A percentile compares a stretch with the other conserved stretches of the same genome.
Evolutionary conservation across 2,888 invertebrate genomes (phyloP).

Genomic region (Plagiodera versicolora): DNA sequence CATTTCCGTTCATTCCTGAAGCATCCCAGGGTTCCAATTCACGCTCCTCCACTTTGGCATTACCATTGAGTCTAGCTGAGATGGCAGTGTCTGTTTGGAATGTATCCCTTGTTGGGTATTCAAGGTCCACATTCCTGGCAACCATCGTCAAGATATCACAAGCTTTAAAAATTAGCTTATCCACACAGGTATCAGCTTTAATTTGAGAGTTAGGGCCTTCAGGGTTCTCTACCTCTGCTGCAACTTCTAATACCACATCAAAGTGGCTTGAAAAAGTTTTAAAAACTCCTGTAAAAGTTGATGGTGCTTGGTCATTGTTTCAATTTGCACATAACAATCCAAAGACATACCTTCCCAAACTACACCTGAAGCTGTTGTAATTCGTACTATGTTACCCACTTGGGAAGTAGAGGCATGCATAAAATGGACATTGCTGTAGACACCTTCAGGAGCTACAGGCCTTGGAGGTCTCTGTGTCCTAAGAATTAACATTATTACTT

Average conservation of each 20-base stretch:
- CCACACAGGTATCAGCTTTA: slow-evolving; percentile 70
- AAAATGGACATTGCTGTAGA: slow-evolving; percentile 87
- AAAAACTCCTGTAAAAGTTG: slow-evolving; percentile 61
- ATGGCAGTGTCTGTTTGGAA: slow-evolving; percentile 91
- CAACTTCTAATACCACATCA: slow-evolving; percentile 85
- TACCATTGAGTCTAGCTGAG: slow-evolving; percentile 65
- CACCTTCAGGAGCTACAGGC: slow-evolving; percentile 75
- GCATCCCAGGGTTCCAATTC: slow-evolving; percentile 90
- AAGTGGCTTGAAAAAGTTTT: slow-evolving; percentile 87
- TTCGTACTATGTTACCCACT: slow-evolving; percentile 80
- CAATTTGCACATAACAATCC: neutral
- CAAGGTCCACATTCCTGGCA: slow-evolving; percentile 83
- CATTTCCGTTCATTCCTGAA: slow-evolving; percentile 60
- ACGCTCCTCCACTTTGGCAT: slow-evolving; percentile 63
- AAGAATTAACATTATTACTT: slow-evolving; percentile 14
- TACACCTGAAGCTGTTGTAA: slow-evolving; percentile 80
- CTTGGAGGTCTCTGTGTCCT: slow-evolving; percentile 70
- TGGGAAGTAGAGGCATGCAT: slow-evolving; percentile 87
- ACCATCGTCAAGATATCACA: slow-evolving; percentile 82
- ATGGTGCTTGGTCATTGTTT: neutral
- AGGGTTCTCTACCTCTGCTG: slow-evolving; percentile 76
- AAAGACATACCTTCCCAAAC: slow-evolving; percentile 73
- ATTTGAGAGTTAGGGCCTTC: slow-evolving; percentile 57
- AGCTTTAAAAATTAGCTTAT: slow-evolving; percentile 81
- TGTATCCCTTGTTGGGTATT: slow-evolving; percentile 84